Conservation (phyloP, 2,113 vertebrate genomes). For the Pollimyrus isidori region DNA sequence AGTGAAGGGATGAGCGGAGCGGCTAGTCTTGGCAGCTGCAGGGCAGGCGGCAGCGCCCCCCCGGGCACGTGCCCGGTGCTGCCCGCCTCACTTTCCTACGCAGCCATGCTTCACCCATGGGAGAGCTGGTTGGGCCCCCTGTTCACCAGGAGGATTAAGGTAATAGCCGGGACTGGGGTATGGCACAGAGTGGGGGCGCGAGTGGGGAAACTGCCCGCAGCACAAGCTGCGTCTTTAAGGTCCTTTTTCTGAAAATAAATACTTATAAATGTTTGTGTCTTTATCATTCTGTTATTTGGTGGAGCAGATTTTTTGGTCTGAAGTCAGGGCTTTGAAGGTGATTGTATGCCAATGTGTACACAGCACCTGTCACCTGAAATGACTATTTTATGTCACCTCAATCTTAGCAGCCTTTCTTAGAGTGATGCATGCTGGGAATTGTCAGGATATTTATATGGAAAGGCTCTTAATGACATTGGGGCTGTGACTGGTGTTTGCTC, state of each 20-base stretch:
- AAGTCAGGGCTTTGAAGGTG: neutral
- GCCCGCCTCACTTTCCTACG: neutral
- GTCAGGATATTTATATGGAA: neutral
- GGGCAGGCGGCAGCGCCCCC: neutral
- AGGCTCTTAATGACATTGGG: neutral
- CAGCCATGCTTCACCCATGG: conserved; percentile 15
- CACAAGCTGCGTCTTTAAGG: neutral
- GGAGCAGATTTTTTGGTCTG: neutral
- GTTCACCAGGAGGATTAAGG: conserved; percentile 20
- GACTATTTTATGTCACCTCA: neutral
- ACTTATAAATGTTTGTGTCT: neutral
- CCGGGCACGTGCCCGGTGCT: neutral
- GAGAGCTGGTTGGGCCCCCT: conserved; percentile 17
- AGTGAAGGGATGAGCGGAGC: neutral
- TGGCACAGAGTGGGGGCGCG: neutral
- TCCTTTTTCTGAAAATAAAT: neutral
- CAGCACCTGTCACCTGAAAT: neutral
- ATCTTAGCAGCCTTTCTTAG: neutral
- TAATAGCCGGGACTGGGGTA: neutral
- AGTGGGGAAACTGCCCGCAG: neutral
- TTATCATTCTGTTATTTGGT: neutral
- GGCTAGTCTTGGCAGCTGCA: neutral
- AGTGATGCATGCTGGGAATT: neutral
- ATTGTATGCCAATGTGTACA: neutral
- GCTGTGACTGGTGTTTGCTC: neutral